Evolutionary conservation across 1,140 invertebrate genomes (phyloP).

Genomic region (Trichomalopsis sarcophagae): DNA sequence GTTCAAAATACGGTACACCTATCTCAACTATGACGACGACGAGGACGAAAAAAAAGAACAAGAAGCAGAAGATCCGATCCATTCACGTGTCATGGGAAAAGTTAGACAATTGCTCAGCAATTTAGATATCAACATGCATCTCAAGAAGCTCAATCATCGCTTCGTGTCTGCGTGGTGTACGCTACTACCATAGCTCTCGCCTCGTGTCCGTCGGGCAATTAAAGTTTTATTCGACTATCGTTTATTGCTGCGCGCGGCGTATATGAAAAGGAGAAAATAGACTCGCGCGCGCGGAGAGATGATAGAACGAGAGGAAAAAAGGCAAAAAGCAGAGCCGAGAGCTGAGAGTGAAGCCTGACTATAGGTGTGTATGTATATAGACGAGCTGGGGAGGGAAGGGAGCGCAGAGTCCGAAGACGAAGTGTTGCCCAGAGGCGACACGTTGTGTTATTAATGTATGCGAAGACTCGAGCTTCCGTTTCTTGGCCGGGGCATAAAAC

Average conservation of each 20-base stretch:
- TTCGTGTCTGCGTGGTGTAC: neutral
- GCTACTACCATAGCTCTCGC: neutral
- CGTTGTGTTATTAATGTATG: constrained; percentile 73
- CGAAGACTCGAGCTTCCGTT: constrained; percentile 72
- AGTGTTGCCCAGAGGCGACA: constrained; percentile 74
- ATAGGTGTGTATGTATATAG: neutral
- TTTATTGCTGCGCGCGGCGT: constrained; percentile 23
- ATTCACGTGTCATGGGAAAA: constrained; percentile 17
- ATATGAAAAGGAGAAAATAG: constrained; percentile 14
- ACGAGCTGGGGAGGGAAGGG: neutral
- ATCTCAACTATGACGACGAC: neutral
- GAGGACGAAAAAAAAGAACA: neutral
- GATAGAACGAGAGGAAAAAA: neutral
- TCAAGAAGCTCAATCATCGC: neutral
- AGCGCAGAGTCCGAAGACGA: constrained; percentile 65
- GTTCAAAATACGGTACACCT: neutral
- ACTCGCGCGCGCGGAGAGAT: neutral
- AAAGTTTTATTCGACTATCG: constrained; percentile 44
- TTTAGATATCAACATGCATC: constrained; percentile 19
- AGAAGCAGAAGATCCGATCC: neutral
- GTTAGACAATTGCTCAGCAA: constrained; percentile 12
- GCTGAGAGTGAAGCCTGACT: neutral
- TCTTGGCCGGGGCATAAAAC: constrained; percentile 32
- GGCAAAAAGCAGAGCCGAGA: neutral
- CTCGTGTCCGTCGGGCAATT: constrained; percentile 13